Percentiles rank a stretch among this genome's conserved stretches.
Evolutionary conservation across 2,888 invertebrate genomes (phyloP).

Genomic region (Adineta ricciae): DNA sequence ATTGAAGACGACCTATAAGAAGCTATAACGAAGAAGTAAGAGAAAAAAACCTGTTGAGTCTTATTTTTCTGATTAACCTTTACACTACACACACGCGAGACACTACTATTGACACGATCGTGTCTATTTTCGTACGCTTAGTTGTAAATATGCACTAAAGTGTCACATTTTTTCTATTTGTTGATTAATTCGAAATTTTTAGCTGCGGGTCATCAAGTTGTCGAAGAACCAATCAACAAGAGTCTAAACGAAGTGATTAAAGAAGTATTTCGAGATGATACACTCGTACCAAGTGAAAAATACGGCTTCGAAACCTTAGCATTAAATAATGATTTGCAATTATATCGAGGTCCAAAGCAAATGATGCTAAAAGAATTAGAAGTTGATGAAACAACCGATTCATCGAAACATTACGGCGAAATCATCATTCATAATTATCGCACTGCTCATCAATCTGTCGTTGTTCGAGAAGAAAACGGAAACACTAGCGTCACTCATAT

Average conservation of each 20-base stretch:
- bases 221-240: not conserved
- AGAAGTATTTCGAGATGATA: not conserved
- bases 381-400: not conserved
- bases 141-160: no score
- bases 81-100: no score
- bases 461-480: not conserved
- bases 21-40: not conserved
- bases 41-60: no score
- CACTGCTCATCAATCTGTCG: not conserved
- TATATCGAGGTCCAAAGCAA: slow-evolving; percentile 14
- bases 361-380: slow-evolving; percentile 21
- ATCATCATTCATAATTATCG: slow-evolving; percentile 19
- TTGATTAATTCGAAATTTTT: no score
- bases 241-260: slow-evolving; percentile 10
- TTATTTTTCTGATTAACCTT: not conserved
- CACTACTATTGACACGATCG: no score
- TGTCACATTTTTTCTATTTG: no score
- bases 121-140: no score
- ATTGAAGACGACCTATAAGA: not conserved
- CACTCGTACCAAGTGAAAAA: not conserved
- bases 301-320: not conserved
- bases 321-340: slow-evolving; percentile 6
- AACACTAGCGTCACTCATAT: not conserved
- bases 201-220: slow-evolving; percentile 10
- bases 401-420: slow-evolving; percentile 4